Evolutionary conservation across 2,797 vertebrate genomes (phyloP).

Genomic region (Antrozous pallidus): DNA sequence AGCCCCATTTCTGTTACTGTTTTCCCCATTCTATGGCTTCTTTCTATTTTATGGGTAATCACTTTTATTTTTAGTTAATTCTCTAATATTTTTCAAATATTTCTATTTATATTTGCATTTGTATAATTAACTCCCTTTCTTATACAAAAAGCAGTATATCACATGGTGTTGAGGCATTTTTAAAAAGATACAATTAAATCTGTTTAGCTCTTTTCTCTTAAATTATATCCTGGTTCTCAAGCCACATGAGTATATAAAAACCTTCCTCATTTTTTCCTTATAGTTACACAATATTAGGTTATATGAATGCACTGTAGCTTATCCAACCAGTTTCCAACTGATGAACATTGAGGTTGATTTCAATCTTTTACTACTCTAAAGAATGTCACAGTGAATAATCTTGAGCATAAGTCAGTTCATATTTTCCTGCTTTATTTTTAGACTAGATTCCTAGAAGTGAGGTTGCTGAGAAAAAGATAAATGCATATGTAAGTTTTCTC

Average conservation of each 20-base stretch:
- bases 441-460: slow-evolving; percentile 29
- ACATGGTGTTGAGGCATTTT: background rate
- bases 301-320: background rate
- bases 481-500: background rate
- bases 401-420: slow-evolving; percentile 3
- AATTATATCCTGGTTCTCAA: background rate
- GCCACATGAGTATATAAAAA: background rate
- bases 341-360: slow-evolving; percentile 25
- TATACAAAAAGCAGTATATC: background rate
- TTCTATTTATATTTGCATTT: background rate
- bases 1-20: background rate
- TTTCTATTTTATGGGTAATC: background rate
- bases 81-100: background rate
- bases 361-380: slow-evolving; percentile 29
- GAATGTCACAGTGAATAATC: slow-evolving; percentile 43
- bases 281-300: background rate
- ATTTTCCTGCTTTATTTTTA: slow-evolving; percentile 35
- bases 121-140: background rate
- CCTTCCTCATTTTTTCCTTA: background rate
- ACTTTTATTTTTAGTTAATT: slow-evolving; percentile 12
- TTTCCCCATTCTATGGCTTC: background rate
- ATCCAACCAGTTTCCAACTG: background rate
- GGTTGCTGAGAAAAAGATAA: slow-evolving; percentile 6
- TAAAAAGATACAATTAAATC: background rate
- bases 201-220: background rate